Percentiles rank a stretch among this genome's conserved stretches.
Conservation (phyloP, 2,888 invertebrate genomes). For the Cerceris rybyensis region DNA sequence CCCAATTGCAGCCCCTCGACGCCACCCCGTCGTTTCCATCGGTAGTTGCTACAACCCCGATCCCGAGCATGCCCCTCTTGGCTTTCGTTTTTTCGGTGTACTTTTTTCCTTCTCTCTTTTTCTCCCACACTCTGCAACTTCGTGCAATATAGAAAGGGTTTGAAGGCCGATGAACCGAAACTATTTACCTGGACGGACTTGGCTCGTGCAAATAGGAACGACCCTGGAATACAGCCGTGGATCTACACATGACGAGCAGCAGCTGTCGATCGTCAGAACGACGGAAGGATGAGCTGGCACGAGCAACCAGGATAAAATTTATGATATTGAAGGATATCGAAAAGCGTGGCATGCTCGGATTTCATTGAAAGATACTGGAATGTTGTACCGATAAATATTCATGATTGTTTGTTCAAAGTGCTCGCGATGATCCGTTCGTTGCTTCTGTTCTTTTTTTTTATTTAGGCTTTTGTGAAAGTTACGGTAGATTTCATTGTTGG, state of each 20-base stretch:
- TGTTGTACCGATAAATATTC: no score
- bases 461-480: no score
- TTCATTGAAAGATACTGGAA: no score
- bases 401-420: no score
- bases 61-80: conserved; percentile 34
- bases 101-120: conserved; percentile 9
- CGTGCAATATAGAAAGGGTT: conserved; percentile 25
- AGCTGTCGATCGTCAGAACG: conserved; percentile 30
- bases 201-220: conserved; percentile 33
- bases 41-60: conserved; percentile 32
- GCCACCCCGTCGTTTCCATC: conserved; percentile 10
- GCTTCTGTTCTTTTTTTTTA: no score
- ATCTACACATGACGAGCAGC: conserved; percentile 17
- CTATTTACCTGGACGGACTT: conserved; percentile 49
- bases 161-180: conserved; percentile 46
- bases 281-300: conserved; percentile 1
- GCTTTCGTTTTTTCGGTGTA: conserved; percentile 40
- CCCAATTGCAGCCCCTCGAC: conserved; percentile 38
- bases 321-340: conserved; percentile 13
- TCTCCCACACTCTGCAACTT: neutral
- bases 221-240: conserved; percentile 5
- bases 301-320: conserved; percentile 23
- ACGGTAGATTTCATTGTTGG: no score
- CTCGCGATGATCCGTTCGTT: no score
- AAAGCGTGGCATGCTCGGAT: no score